phyloP scores from a whole-genome alignment of 2,113 vertebrate species.

The Chamaea fasciata region DNA sequence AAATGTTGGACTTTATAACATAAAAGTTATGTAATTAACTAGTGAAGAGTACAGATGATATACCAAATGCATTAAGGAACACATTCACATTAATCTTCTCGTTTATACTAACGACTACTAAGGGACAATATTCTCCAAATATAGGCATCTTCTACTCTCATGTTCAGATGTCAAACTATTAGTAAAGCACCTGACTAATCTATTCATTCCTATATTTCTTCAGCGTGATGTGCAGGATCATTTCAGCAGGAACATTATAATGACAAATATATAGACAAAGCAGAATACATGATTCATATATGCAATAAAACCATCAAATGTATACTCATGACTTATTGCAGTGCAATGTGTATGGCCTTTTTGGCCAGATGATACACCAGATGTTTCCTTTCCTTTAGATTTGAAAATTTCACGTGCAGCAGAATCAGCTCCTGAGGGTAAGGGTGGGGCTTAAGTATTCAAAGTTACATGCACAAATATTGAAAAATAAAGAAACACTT shows the following conservation, averaged over 20 bases:
- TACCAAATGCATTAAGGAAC: not conserved
- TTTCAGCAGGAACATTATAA: conserved; percentile 54
- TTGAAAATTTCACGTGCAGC: conserved; percentile 17
- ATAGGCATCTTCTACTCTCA: not conserved
- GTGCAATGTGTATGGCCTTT: not conserved
- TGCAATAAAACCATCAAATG: conserved; percentile 64
- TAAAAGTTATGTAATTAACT: not conserved
- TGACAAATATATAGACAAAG: conserved; percentile 54
- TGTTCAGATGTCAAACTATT: conserved; percentile 43
- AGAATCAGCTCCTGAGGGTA: conserved; percentile 2
- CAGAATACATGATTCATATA: conserved; percentile 65
- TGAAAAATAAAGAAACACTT: conserved; percentile 22
- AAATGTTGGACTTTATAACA: not conserved
- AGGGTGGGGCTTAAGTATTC: not conserved
- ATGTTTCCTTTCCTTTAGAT: conserved; percentile 62
- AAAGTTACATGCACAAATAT: not conserved
- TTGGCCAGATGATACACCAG: conserved; percentile 60
- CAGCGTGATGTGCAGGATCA: conserved; percentile 63
- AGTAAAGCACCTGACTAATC: conserved; percentile 47
- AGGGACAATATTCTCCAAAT: not conserved
- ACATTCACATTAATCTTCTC: not conserved
- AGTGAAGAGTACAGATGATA: not conserved
- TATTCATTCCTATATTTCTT: conserved; percentile 33
- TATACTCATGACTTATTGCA: conserved; percentile 55
- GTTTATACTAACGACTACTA: not conserved